Conservation (phyloP, 2,888 invertebrate species). For the Nemotelus nigrinus region DNA sequence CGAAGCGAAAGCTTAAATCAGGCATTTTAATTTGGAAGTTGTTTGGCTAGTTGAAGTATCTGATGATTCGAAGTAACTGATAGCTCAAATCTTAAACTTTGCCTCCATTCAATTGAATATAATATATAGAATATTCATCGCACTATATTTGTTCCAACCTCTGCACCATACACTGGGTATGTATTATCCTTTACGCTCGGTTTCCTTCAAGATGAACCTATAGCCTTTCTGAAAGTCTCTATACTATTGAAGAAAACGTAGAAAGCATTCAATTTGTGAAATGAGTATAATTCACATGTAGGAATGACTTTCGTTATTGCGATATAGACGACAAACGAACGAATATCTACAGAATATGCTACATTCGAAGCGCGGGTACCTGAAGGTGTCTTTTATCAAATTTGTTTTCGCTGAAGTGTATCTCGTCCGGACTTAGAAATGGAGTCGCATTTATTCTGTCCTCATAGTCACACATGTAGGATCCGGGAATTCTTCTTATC, state of each 20-base stretch:
- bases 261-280: slow-evolving; percentile 41
- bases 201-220: slow-evolving; percentile 24
- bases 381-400: slow-evolving; percentile 50
- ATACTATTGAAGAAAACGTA: slow-evolving; percentile 28
- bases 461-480: not conserved
- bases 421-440: slow-evolving; percentile 38
- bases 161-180: too few species aligned
- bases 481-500: slow-evolving; percentile 31
- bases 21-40: too few species aligned
- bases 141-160: too few species aligned
- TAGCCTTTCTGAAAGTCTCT: slow-evolving; percentile 8
- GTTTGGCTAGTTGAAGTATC: too few species aligned
- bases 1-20: too few species aligned
- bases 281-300: slow-evolving; percentile 36
- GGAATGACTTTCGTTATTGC: slow-evolving; percentile 41
- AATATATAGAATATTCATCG: too few species aligned
- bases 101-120: too few species aligned
- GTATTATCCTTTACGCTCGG: slow-evolving; percentile 29
- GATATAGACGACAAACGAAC: not conserved
- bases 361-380: slow-evolving; percentile 23
- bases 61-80: too few species aligned
- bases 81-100: too few species aligned
- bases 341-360: not conserved
- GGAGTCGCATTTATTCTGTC: slow-evolving; percentile 17
- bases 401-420: slow-evolving; percentile 48